These are phyloP conservation scores for Aurelia aurita complex sp. Pacific DNA, from an alignment of 30 jellyfish, hydroid and myxozoan genomes.

Conservation along the genomic window DNA sequence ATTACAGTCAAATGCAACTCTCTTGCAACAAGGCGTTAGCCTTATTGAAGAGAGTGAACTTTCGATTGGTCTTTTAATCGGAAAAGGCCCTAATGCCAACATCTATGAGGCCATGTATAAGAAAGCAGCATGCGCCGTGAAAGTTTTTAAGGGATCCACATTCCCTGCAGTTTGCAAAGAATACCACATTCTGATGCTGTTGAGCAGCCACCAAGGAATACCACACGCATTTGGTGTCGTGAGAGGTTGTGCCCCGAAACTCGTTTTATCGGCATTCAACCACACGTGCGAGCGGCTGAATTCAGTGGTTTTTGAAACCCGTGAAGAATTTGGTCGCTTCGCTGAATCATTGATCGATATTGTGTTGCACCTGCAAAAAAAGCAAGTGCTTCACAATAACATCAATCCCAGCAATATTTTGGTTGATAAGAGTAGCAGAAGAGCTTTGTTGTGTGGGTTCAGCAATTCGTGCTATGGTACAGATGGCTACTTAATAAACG, in stretches of 20 bases:
- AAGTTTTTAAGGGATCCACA: background rate
- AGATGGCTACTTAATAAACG: background rate
- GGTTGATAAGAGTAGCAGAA: slow-evolving; percentile 4
- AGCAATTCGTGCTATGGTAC: slow-evolving; percentile 17
- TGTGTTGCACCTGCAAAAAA: slow-evolving; percentile 1
- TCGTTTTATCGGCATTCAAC: background rate
- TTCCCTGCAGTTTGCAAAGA: slow-evolving; percentile 22
- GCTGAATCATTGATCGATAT: background rate
- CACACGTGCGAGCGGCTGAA: slow-evolving; percentile 4
- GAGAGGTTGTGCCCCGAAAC: slow-evolving; percentile 11
- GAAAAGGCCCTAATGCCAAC: slow-evolving; percentile 25
- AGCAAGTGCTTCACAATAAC: slow-evolving; percentile 24
- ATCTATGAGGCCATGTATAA: background rate
- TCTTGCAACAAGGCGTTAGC: slow-evolving; percentile 24
- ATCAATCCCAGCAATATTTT: slow-evolving; percentile 12
- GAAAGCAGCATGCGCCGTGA: background rate
- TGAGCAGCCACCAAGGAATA: slow-evolving; percentile 16
- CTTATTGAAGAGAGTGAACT: background rate
- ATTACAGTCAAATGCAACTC: slow-evolving; percentile 1
- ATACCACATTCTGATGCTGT: slow-evolving; percentile 16
- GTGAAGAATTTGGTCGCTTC: slow-evolving; percentile 4
- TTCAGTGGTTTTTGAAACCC: background rate
- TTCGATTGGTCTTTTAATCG: background rate
- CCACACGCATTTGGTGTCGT: slow-evolving; percentile 37
- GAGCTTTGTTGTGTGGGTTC: slow-evolving; percentile 5